Evolutionary conservation across 35 echinoderm and acorn worm genomes (phyloP).

Genomic region (Apostichopus parvimensis): DNA sequence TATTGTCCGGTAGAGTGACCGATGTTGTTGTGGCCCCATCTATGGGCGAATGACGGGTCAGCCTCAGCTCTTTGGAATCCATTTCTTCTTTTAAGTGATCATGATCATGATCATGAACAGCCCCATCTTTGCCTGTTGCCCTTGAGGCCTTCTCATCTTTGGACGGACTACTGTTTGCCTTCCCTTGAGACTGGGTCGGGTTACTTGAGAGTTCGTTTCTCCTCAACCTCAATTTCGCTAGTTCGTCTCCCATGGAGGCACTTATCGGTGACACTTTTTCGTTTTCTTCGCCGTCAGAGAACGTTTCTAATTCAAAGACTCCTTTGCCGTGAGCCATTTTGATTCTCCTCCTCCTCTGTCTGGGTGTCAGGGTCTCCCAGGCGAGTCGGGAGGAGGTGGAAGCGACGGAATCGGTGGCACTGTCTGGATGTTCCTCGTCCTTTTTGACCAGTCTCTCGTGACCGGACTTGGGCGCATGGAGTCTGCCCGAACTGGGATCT

Average conservation of each 20-base stretch:
- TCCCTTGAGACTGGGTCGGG: neutral
- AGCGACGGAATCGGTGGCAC: slow-evolving; percentile 51
- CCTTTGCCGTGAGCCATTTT: slow-evolving; percentile 66
- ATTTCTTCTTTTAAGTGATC: slow-evolving; percentile 22
- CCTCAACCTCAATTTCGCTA: neutral
- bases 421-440: slow-evolving; percentile 60
- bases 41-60: neutral
- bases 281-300: slow-evolving; percentile 36
- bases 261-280: neutral
- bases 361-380: slow-evolving; percentile 82
- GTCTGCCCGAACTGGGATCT: slow-evolving; percentile 18
- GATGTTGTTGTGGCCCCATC: slow-evolving; percentile 72
- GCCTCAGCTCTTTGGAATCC: neutral
- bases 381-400: slow-evolving; percentile 75
- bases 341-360: slow-evolving; percentile 77
- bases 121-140: neutral
- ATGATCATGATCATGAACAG: slow-evolving; percentile 16
- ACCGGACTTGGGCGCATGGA: slow-evolving; percentile 24
- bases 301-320: slow-evolving; percentile 32
- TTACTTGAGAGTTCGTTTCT: slow-evolving; percentile 16
- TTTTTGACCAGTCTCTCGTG: slow-evolving; percentile 15
- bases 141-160: neutral
- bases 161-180: slow-evolving; percentile 12
- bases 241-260: neutral
- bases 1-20: slow-evolving; percentile 71